These are phyloP conservation scores for Drosophila triauraria DNA, from an alignment of 1,140 invertebrate species.

Conservation along the genomic window DNA sequence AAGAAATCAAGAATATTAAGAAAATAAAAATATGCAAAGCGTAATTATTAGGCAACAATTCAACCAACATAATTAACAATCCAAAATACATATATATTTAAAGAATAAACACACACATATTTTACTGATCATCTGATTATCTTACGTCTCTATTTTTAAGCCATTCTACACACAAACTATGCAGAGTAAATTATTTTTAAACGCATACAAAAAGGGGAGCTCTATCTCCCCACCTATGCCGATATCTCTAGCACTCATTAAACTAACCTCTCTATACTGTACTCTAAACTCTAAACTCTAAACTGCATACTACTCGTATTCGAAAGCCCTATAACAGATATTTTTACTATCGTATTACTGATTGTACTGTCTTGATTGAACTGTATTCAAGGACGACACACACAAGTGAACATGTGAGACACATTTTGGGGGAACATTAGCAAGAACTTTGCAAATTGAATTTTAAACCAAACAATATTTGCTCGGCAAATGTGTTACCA, in stretches of 20 bases:
- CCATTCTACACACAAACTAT: constrained; percentile 47
- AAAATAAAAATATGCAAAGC: constrained; percentile 39
- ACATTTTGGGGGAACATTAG: constrained; percentile 82
- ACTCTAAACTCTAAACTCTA: constrained; percentile 57
- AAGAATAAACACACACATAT: constrained; percentile 48
- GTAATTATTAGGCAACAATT: constrained; percentile 38
- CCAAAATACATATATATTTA: constrained; percentile 36
- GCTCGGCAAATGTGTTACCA: constrained; percentile 74
- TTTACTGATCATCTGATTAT: constrained; percentile 60
- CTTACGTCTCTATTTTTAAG: constrained; percentile 55
- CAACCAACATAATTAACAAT: constrained; percentile 38
- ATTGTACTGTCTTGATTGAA: constrained; percentile 32
- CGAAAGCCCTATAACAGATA: constrained; percentile 57
- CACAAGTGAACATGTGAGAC: constrained; percentile 78
- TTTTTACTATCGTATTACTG: constrained; percentile 66
- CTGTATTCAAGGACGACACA: constrained; percentile 42
- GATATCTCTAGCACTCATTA: constrained; percentile 61
- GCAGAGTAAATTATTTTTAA: constrained; percentile 62
- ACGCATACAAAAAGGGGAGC: constrained; percentile 45
- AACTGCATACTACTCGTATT: constrained; percentile 54
- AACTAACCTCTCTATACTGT: constrained; percentile 55
- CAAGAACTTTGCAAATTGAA: constrained; percentile 77
- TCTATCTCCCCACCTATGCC: constrained; percentile 61
- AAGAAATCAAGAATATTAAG: constrained; percentile 25
- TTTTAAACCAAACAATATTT: constrained; percentile 78